A percentile compares a stretch with the other conserved stretches of the same genome.
Conservation (phyloP, 1,140 invertebrate genomes). For the Megathymus violae region DNA sequence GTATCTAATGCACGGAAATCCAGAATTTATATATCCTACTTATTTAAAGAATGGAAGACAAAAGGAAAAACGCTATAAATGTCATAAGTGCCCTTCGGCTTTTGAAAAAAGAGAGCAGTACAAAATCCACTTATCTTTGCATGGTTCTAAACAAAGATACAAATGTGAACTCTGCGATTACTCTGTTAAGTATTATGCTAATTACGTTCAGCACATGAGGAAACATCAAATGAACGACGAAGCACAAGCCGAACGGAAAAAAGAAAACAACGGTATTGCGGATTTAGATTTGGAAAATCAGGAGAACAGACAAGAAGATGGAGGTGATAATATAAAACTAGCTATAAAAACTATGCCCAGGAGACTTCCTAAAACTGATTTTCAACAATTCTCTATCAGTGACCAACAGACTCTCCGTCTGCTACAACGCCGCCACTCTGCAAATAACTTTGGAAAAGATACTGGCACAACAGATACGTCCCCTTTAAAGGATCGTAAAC, state of each 20-base stretch:
- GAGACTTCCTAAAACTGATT: constrained; percentile 67
- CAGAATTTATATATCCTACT: constrained; percentile 90
- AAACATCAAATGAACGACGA: constrained; percentile 90
- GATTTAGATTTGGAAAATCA: constrained; percentile 67
- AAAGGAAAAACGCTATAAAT: constrained; percentile 92
- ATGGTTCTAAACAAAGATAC: constrained; percentile 93
- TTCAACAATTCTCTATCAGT: constrained; percentile 81
- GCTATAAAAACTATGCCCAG: constrained; percentile 82
- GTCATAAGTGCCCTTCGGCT: constrained; percentile 93
- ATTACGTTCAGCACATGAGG: constrained; percentile 91
- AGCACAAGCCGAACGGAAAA: constrained; percentile 85
- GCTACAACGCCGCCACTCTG: constrained; percentile 67
- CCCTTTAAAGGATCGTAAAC: constrained; percentile 82
- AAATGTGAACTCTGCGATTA: constrained; percentile 95
- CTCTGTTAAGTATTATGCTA: constrained; percentile 93
- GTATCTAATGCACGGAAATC: constrained; percentile 88
- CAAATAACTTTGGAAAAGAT: constrained; percentile 64
- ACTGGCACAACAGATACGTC: constrained; percentile 71
- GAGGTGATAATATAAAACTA: constrained; percentile 75
- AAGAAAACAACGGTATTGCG: constrained; percentile 69
- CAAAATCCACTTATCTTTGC: constrained; percentile 91
- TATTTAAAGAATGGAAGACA: constrained; percentile 89
- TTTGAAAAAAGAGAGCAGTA: constrained; percentile 95
- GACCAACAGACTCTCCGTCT: constrained; percentile 83
- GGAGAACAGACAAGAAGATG: constrained; percentile 62